Conservation (phyloP, 2,888 invertebrate genomes). For the Acrobasis repandana region DNA sequence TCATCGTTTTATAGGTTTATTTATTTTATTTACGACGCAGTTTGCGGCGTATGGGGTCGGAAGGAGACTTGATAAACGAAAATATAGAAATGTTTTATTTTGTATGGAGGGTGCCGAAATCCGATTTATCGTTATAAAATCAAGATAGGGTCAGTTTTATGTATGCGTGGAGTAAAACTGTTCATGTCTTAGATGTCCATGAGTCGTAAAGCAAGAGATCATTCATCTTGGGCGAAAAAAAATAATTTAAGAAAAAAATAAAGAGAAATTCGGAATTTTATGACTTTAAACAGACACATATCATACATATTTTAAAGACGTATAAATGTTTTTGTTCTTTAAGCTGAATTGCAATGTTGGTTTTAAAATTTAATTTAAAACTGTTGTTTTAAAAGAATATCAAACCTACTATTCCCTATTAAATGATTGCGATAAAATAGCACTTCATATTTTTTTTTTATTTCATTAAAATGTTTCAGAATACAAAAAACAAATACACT, state of each 20-base stretch:
- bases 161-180: neutral
- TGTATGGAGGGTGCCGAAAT: constrained; percentile 4
- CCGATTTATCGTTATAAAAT: constrained; percentile 19
- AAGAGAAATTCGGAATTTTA: no score
- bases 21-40: constrained; percentile 36
- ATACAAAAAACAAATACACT: no score
- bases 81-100: constrained; percentile 18
- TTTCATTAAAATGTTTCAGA: no score
- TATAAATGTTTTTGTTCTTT: no score
- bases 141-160: constrained; percentile 16
- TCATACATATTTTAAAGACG: no score
- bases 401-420: no score
- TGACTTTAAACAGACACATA: no score
- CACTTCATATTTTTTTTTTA: no score
- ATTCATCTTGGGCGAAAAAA: neutral
- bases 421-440: no score
- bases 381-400: no score
- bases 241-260: neutral
- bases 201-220: neutral
- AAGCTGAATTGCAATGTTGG: no score
- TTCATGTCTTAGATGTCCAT: neutral
- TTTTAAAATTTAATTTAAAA: no score
- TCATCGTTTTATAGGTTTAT: constrained; percentile 34
- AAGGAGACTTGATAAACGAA: constrained; percentile 17
- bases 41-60: constrained; percentile 25